phyloP scores from a whole-genome alignment of 30 jellyfish, hydroid and myxozoan genomes.

The Aurelia aurita region DNA sequence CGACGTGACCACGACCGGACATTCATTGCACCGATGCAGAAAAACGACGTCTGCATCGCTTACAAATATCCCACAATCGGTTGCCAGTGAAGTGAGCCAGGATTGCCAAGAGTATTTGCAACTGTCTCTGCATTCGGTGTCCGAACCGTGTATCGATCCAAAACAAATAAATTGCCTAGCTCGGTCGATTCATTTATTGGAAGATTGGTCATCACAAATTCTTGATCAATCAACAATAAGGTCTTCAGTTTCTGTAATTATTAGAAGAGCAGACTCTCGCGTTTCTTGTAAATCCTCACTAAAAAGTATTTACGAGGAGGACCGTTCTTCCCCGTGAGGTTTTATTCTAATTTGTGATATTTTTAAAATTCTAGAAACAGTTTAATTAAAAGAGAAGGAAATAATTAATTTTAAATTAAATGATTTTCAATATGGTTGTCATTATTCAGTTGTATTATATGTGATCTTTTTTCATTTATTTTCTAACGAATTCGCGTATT shows the following conservation, averaged over 20 bases:
- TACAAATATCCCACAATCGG: background rate
- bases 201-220: conserved; percentile 18
- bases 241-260: background rate
- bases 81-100: too few relatives aligned
- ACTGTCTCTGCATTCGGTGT: background rate
- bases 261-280: conserved; percentile 11
- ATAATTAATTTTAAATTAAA: too few relatives aligned
- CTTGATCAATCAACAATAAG: background rate
- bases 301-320: conserved; percentile 39
- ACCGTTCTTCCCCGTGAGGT: background rate
- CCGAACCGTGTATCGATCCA: background rate
- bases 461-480: too few relatives aligned
- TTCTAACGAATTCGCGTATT: too few relatives aligned
- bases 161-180: background rate
- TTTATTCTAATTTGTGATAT: background rate
- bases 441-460: too few relatives aligned
- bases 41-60: background rate
- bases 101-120: background rate
- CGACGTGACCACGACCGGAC: background rate
- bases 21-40: background rate
- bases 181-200: conserved; percentile 14
- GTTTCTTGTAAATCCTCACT: conserved; percentile 42
- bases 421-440: too few relatives aligned
- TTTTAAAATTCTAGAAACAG: background rate
- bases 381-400: background rate